These are phyloP conservation scores for Aplodontia rufa DNA, from an alignment of 2,113 vertebrate genomes.

Conservation along the genomic window DNA sequence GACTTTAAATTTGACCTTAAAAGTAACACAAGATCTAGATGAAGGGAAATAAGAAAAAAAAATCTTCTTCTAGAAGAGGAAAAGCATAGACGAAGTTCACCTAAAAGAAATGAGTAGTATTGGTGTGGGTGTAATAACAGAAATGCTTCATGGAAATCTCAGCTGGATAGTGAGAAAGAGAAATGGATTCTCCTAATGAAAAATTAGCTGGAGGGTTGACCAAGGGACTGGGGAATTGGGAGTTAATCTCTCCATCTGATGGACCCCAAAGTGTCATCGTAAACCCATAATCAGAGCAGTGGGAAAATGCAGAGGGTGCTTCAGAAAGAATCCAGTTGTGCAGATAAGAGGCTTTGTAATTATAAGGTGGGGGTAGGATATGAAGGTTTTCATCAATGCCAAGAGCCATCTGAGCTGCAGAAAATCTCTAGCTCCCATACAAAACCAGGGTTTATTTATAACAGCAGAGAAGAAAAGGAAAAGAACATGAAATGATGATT, in stretches of 20 bases:
- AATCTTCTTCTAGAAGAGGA: background rate
- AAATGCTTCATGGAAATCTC: background rate
- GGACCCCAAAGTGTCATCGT: background rate
- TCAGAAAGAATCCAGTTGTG: background rate
- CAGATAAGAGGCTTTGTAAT: constrained; percentile 23
- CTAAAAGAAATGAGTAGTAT: background rate
- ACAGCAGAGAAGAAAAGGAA: background rate
- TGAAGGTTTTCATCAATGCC: background rate
- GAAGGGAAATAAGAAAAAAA: background rate
- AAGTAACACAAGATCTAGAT: background rate
- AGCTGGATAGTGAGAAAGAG: background rate
- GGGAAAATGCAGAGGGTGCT: background rate
- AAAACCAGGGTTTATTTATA: background rate
- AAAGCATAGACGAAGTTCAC: background rate
- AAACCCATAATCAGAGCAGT: background rate
- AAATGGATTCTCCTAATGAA: background rate
- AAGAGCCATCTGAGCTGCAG: background rate
- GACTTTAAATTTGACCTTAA: background rate
- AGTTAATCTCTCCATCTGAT: background rate
- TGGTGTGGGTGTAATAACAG: no score
- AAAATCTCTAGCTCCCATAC: background rate
- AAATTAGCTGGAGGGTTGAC: background rate
- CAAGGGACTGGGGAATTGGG: background rate
- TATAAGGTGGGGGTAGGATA: background rate
- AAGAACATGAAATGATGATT: background rate